These are phyloP conservation scores for Lontra canadensis DNA, from an alignment of 2,113 vertebrate genomes.

Conservation along the genomic window DNA sequence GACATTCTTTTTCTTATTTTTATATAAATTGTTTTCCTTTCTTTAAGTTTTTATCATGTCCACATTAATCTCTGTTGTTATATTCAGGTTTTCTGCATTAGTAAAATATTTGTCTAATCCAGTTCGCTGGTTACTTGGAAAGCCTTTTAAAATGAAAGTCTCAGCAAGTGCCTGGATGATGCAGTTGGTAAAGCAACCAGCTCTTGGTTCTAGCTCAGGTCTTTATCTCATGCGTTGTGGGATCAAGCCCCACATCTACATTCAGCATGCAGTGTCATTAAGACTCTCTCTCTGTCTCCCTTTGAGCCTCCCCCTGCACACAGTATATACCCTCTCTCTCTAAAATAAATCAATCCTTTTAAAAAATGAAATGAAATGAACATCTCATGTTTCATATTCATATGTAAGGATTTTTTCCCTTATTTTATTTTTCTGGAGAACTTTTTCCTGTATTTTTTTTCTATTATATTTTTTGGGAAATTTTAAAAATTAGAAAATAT, in stretches of 20 bases:
- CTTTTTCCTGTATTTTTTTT: neutral
- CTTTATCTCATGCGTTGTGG: too few species aligned
- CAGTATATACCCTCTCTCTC: too few species aligned
- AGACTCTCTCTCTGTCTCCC: too few species aligned
- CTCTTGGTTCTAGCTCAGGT: neutral
- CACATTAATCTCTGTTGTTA: neutral
- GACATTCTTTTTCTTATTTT: neutral
- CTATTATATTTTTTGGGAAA: neutral
- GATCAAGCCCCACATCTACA: too few species aligned
- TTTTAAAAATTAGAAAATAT: neutral
- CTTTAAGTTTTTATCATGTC: neutral
- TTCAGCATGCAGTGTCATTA: too few species aligned
- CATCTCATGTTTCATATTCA: neutral
- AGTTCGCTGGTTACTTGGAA: neutral
- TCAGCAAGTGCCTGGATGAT: neutral
- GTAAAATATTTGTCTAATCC: neutral
- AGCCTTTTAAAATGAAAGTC: neutral
- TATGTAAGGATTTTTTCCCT: neutral
- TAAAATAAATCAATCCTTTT: too few species aligned
- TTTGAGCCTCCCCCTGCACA: too few species aligned
- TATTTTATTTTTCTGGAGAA: neutral
- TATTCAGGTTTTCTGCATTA: neutral
- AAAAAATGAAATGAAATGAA: neutral
- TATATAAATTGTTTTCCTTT: neutral
- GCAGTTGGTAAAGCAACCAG: neutral